Evolutionary conservation across 2,888 invertebrate genomes (phyloP), one percentile per base, ranked within the genome.

Genomic region (Smittia aterrima): DNA sequence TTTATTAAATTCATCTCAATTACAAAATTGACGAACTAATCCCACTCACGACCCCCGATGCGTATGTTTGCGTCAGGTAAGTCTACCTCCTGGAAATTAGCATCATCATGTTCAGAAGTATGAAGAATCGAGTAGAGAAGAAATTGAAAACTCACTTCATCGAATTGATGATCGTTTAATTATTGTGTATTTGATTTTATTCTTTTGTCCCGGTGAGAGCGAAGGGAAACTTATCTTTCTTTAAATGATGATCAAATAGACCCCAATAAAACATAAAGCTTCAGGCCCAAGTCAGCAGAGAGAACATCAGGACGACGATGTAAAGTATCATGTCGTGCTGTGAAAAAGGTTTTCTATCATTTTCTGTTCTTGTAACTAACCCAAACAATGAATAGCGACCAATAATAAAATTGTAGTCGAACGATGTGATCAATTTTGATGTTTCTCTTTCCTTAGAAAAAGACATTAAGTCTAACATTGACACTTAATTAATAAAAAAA

Each of bases 381-480:
- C 70, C 72, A 72, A 72, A 72, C 72, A 72, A 72, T n/a, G n/a
- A n/a, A n/a, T 62, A 72, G 54, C 72, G 53, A 25, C 64, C 24
- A 22, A 64, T 27, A 64, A 64, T 24, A 64, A 25, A 64, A 24
- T 20, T 64, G 27, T 20, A 64, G 64, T 1, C 47, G 58, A 58
- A 22, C 58, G 58, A 58, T 47, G 47, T n/a, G 47, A 47, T 47
- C 47, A 47, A 47, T 47, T 58, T 58, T 58, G 64, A 64, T 64
- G 27, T 64, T 64, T 24, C 22, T 25, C 20, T 64, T 70, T 72
- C 40, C 32, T 20, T 13, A 66, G 72, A 72, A 72, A 72, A 72
- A 72, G 72, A 72, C 72, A 72, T 72, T 72, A 72, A 62, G 72
- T 72, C 72, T 72, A 47, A 54, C 72, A 72, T 72, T 72, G 72